A percentile compares a stretch with the other conserved stretches of the same genome.
Conservation (phyloP, 2,888 invertebrate genomes). For the Rhagonycha fulva region DNA sequence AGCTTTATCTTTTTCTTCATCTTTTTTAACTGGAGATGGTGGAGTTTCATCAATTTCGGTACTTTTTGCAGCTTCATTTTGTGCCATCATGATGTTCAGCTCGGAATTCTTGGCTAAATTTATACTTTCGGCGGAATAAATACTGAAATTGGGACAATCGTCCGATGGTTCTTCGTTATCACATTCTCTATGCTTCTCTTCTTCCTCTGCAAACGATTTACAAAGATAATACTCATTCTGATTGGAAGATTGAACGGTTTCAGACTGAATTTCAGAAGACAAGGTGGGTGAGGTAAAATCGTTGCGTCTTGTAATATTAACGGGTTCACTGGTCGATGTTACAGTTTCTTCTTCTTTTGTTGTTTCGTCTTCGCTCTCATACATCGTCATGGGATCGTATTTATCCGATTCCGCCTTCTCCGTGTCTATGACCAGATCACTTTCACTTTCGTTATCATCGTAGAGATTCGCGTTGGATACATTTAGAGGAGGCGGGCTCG, state of each 20-base stretch:
- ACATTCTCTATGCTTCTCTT: conserved; percentile 59
- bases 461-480: conserved; percentile 1
- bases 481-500: conserved; percentile 8
- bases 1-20: background rate
- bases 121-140: conserved; percentile 82
- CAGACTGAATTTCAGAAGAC: conserved; percentile 43
- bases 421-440: conserved; percentile 62
- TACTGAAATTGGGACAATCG: conserved; percentile 84
- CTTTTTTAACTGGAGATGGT: background rate
- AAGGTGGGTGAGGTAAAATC: conserved; percentile 14
- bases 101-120: conserved; percentile 67
- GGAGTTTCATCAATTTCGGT: conserved; percentile 1
- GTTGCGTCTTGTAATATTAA: conserved; percentile 1
- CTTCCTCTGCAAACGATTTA: conserved; percentile 31
- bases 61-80: background rate
- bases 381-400: conserved; percentile 63
- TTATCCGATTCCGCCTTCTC: conserved; percentile 55
- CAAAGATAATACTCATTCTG: conserved; percentile 26
- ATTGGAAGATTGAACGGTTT: conserved; percentile 44
- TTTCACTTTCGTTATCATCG: conserved; percentile 52
- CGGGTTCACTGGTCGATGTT: conserved; percentile 31
- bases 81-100: conserved; percentile 25
- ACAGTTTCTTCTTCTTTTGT: conserved; percentile 38
- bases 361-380: conserved; percentile 24
- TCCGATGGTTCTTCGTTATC: conserved; percentile 65